Base-by-base conservation (phyloP, 92 coral and sea anemone species). In the Heliopora coerulea region DNA sequence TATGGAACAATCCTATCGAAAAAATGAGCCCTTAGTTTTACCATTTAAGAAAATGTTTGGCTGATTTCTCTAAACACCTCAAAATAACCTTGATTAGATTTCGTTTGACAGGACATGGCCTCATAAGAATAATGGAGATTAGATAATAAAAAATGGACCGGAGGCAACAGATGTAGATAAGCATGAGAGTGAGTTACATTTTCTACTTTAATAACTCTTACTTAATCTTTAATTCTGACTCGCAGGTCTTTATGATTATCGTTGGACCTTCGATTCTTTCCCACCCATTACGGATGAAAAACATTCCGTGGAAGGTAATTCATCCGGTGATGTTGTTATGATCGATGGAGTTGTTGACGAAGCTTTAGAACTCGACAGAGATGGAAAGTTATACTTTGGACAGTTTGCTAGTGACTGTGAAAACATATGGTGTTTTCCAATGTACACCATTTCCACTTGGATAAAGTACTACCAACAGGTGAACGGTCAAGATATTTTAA, bases 181-280 rank as follows among this genome's bases (percentile, higher is more conserved):
- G n/a, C n/a, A n/a, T n/a, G n/a, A n/a, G n/a, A n/a, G n/a, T n/a
- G n/a, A n/a, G n/a, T n/a, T n/a, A n/a, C n/a, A n/a, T n/a, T n/a
- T n/a, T n/a, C n/a, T n/a, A n/a, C n/a, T n/a, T n/a, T n/a, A n/a
- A n/a, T n/a, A n/a, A n/a, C n/a, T n/a, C n/a, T n/a, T n/a, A n/a
- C 42, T 37, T 37, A 37, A 37, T 37, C 42, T 37, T 7, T 46
- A 46, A 46, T 46, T 46, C 15, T 46, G 52, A 46, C n/a, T 6
- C 11, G 17, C 37, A 63, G 70, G 70, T 21, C 23, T 19, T 34
- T 63, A 28, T n/a, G 70, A 63, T 35, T 3, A 63, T 40, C 70
- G 28, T 63, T 63, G 70, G 70, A 39, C 44, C 3, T 34, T 63
- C 15, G 44, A 63, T 19, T 63, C 70, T 3, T 63, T 39, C 8